Evolutionary conservation across 1,140 invertebrate species (phyloP).

Genomic region (Tetragonula clypearis): DNA sequence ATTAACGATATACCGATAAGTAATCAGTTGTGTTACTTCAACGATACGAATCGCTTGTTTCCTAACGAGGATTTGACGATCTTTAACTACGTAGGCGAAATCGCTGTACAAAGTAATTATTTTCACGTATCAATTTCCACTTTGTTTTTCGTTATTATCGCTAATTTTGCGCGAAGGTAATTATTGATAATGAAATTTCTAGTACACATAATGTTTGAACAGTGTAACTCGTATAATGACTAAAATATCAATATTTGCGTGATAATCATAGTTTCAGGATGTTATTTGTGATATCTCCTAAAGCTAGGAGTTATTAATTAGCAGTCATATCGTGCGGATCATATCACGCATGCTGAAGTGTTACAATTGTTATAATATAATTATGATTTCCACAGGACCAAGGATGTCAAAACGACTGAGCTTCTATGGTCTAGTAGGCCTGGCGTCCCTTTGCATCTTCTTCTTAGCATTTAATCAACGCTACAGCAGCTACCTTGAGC

Average conservation of each 20-base stretch:
- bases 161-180: not conserved
- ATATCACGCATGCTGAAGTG: not conserved
- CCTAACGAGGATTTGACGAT: not conserved
- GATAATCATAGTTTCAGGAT: too few relatives aligned
- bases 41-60: not conserved
- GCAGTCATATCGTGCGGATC: not conserved
- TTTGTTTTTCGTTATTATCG: not conserved
- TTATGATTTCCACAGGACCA: constrained; percentile 52
- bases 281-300: not conserved
- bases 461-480: constrained; percentile 79
- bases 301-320: not conserved
- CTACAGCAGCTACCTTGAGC: constrained; percentile 78
- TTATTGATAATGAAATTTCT: too few relatives aligned
- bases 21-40: not conserved
- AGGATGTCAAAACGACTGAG: constrained; percentile 77
- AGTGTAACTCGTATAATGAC: too few relatives aligned
- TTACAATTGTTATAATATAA: not conserved
- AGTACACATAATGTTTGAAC: too few relatives aligned
- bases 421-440: constrained; percentile 78
- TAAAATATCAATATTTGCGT: too few relatives aligned
- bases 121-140: not conserved
- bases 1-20: not conserved
- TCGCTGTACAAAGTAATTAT: not conserved
- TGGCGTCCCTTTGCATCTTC: constrained; percentile 79
- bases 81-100: not conserved